Evolutionary conservation across 2,113 vertebrate species (phyloP).

Genomic region (Dipodomys merriami): DNA sequence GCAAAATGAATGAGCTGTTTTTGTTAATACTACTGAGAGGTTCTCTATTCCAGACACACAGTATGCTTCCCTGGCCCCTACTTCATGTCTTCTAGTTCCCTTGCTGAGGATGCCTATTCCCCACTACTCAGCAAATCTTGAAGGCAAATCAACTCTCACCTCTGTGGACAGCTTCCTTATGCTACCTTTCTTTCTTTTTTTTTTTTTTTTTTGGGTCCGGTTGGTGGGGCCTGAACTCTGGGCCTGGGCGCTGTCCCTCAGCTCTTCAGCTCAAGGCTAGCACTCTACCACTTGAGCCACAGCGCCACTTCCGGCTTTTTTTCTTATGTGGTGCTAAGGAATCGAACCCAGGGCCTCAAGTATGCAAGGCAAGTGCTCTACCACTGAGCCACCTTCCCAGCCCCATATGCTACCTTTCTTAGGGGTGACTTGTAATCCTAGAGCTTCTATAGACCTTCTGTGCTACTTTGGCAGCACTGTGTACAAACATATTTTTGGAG

Average conservation of each 20-base stretch:
- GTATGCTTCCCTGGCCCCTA: neutral
- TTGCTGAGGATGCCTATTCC: neutral
- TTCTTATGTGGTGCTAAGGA: too few species aligned
- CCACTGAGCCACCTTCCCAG: too few species aligned
- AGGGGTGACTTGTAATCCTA: neutral
- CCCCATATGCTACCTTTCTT: neutral
- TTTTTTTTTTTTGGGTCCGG: too few species aligned
- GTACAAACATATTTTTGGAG: neutral
- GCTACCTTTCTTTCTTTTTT: neutral
- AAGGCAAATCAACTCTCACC: neutral
- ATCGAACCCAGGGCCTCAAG: too few species aligned
- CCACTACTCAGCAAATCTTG: neutral
- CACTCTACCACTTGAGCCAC: too few species aligned
- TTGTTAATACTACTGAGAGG: neutral
- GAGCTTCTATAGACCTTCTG: neutral
- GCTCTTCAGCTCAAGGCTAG: too few species aligned
- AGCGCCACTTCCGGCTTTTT: too few species aligned
- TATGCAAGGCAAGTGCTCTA: too few species aligned
- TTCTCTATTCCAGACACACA: neutral
- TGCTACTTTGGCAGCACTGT: neutral
- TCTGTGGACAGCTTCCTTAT: neutral
- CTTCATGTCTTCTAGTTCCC: neutral
- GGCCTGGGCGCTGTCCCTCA: too few species aligned
- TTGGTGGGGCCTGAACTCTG: too few species aligned
- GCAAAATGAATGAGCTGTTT: neutral